These are phyloP conservation scores for Drosophila lini DNA, from an alignment of 1,140 invertebrate genomes.

Conservation along the genomic window DNA sequence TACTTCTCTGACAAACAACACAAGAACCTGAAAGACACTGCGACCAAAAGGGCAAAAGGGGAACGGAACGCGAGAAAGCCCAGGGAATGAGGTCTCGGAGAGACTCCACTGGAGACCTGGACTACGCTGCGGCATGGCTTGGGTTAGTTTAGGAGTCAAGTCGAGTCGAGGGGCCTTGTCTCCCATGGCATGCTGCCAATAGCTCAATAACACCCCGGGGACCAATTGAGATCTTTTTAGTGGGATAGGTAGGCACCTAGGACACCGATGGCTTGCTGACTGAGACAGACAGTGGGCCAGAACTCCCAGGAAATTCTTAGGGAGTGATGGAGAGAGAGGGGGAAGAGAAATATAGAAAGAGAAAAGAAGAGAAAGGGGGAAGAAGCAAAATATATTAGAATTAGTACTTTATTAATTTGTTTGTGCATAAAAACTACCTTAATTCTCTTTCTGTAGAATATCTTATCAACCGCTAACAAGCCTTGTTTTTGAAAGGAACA, in stretches of 20 bases:
- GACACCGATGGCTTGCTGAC: conserved; percentile 29
- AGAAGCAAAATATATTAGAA: background rate
- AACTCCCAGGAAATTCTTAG: background rate
- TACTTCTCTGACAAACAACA: conserved; percentile 67
- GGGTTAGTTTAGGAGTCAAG: conserved; percentile 13
- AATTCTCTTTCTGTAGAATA: background rate
- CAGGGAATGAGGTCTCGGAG: conserved; percentile 41
- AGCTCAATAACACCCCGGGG: conserved; percentile 79
- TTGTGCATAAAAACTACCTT: background rate
- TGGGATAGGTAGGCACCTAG: conserved; percentile 61
- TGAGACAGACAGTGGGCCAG: conserved; percentile 20
- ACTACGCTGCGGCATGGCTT: conserved; percentile 15
- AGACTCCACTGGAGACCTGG: conserved; percentile 45
- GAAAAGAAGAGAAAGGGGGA: background rate
- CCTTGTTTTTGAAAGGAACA: too few species aligned
- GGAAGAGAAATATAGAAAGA: background rate
- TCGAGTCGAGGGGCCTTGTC: conserved; percentile 38
- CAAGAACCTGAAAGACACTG: conserved; percentile 22
- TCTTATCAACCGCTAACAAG: too few species aligned
- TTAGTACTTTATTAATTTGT: background rate
- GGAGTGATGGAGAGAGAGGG: background rate
- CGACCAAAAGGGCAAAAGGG: conserved; percentile 37
- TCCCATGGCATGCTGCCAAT: conserved; percentile 70
- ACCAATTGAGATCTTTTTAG: conserved; percentile 78
- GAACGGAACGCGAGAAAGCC: conserved; percentile 31